phyloP scores from a whole-genome alignment of 2,797 vertebrate genomes.

The Microcaecilia unicolor region DNA sequence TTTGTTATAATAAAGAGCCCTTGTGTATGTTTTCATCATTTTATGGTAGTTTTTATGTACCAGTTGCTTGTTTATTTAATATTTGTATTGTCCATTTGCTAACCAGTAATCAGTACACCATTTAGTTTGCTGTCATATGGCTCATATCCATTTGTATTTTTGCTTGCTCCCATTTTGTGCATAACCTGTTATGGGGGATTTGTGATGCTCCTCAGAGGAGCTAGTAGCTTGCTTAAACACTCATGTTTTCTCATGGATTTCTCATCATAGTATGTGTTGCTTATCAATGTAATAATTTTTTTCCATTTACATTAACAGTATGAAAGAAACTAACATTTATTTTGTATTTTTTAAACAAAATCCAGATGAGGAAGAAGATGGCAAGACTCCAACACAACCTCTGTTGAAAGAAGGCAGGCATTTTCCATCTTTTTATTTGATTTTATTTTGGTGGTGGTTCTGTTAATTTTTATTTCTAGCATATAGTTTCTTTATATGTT shows the following conservation, averaged over 20 bases:
- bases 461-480: conserved; percentile 33
- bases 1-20: too few relatives aligned
- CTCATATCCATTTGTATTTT: too few relatives aligned
- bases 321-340: conserved; percentile 59
- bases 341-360: conserved; percentile 62
- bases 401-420: conserved; percentile 98
- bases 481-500: conserved; percentile 24
- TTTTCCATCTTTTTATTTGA: conserved; percentile 61
- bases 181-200: too few relatives aligned
- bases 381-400: conserved; percentile 84
- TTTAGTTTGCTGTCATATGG: too few relatives aligned
- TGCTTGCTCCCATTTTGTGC: too few relatives aligned
- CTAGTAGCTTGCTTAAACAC: conserved; percentile 14
- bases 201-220: conserved; percentile 1
- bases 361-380: conserved; percentile 89
- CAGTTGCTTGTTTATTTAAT: too few relatives aligned
- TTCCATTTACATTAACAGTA: conserved; percentile 18
- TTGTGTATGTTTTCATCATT: too few relatives aligned
- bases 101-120: too few relatives aligned
- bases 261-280: conserved; percentile 30
- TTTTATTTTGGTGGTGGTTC: conserved; percentile 41
- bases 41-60: too few relatives aligned
- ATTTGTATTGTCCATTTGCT: too few relatives aligned
- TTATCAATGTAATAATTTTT: conserved; percentile 22
- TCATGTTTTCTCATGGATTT: conserved; percentile 14